Conservation (phyloP, 2,113 vertebrate species). For the Jaculus jaculus region DNA sequence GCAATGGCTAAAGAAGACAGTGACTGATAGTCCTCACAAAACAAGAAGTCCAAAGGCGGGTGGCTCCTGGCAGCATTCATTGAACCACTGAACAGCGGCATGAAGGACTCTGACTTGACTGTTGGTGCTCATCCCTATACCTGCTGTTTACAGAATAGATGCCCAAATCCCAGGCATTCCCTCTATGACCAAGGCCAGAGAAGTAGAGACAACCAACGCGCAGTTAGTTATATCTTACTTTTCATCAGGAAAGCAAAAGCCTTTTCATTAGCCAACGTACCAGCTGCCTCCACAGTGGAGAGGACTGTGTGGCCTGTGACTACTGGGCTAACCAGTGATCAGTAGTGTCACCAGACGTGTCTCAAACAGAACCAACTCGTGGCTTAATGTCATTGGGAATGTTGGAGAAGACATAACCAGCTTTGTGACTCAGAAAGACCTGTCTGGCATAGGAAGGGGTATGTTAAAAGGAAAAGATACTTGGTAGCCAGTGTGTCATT, state of each 20-base stretch:
- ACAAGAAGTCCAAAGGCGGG: not conserved
- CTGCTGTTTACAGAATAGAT: not conserved
- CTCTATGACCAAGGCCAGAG: not conserved
- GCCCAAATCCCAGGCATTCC: not conserved
- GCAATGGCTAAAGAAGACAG: not conserved
- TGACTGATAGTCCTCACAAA: not conserved
- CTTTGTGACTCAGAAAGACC: not conserved
- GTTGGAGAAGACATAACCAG: not conserved
- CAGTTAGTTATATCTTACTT: not conserved
- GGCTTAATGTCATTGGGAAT: not conserved
- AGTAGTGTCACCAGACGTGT: not conserved
- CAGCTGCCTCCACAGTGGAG: not conserved
- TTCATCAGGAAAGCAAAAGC: not conserved
- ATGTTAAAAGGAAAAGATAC: not conserved
- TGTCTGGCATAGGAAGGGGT: not conserved
- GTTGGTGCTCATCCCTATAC: not conserved
- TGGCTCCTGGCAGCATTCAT: not conserved
- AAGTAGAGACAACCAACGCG: not conserved
- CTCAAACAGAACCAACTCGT: conserved; percentile 12
- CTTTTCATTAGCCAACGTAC: not conserved
- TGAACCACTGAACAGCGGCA: not conserved
- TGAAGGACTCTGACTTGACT: not conserved
- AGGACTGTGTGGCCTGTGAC: not conserved
- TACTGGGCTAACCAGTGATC: not conserved
- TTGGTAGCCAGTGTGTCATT: not conserved